These are phyloP conservation scores for Bolinopsis microptera DNA, from an alignment of 37 sponge, comb jelly and placozoan species.

Conservation along the genomic window DNA sequence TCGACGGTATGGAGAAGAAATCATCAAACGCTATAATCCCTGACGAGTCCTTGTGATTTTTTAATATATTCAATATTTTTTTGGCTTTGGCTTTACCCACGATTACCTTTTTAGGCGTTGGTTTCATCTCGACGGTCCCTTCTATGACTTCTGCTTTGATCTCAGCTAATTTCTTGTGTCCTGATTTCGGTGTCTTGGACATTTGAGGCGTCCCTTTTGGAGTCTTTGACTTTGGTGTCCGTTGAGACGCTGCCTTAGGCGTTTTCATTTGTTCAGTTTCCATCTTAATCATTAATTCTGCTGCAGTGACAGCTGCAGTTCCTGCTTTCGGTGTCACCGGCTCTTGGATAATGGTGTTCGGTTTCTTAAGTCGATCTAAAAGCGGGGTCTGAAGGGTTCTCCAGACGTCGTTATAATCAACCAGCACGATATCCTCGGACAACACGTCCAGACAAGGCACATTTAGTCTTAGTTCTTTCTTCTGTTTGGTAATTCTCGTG, in stretches of 20 bases:
- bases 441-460: slow-evolving; percentile 2
- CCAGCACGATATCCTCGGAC: not conserved
- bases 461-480: not conserved
- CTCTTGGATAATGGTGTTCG: not conserved
- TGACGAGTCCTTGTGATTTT: not conserved
- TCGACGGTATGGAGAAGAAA: not conserved
- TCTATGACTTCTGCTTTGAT: not conserved
- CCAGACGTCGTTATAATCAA: not conserved
- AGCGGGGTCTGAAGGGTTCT: not conserved
- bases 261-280: not conserved
- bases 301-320: not conserved
- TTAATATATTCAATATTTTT: not conserved
- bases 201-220: not conserved
- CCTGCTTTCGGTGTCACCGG: not conserved
- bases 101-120: not conserved
- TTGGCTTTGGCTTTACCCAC: not conserved
- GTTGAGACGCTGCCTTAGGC: not conserved
- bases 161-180: not conserved
- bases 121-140: not conserved
- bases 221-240: not conserved
- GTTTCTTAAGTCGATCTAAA: slow-evolving; percentile 2
- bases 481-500: not conserved
- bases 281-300: not conserved
- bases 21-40: not conserved
- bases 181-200: not conserved